These are phyloP conservation scores for Clarias gariepinus DNA, from an alignment of 2,113 vertebrate genomes.

Conservation along the genomic window DNA sequence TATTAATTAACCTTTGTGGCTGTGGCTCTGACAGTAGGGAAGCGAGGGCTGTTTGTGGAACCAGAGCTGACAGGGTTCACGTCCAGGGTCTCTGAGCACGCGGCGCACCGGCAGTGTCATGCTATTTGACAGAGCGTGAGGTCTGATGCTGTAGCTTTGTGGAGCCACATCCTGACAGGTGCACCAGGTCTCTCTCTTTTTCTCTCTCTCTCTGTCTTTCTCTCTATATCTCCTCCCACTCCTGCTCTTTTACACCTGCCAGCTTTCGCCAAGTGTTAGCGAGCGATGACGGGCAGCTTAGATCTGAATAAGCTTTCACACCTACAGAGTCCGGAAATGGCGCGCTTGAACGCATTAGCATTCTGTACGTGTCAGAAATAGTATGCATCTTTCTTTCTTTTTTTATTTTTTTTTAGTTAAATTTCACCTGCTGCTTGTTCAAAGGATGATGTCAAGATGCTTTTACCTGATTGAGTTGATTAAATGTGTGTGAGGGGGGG, in stretches of 20 bases:
- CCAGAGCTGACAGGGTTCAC: slow-evolving; percentile 73
- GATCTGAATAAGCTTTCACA: slow-evolving; percentile 25
- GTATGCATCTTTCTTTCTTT: background rate
- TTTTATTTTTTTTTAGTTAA: background rate
- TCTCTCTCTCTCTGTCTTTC: no score
- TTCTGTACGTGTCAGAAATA: background rate
- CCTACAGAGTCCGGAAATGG: slow-evolving; percentile 32
- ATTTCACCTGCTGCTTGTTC: background rate
- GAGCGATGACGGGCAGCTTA: slow-evolving; percentile 32
- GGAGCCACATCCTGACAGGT: slow-evolving; percentile 68
- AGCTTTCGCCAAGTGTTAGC: slow-evolving; percentile 14
- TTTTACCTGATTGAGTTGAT: background rate
- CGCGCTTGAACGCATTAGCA: slow-evolving; percentile 35
- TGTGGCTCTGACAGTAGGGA: slow-evolving; percentile 64
- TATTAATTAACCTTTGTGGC: slow-evolving; percentile 80
- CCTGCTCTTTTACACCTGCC: slow-evolving; percentile 47
- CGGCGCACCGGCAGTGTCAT: slow-evolving; percentile 65
- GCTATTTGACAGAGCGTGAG: slow-evolving; percentile 66
- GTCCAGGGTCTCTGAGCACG: slow-evolving; percentile 66
- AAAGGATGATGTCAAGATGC: background rate
- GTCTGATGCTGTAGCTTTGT: slow-evolving; percentile 63
- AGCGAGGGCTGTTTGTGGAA: slow-evolving; percentile 70
- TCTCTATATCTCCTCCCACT: slow-evolving; percentile 33
- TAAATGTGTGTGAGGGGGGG: background rate
- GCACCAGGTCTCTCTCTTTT: slow-evolving; percentile 58